A percentile compares a stretch with the other conserved stretches of the same genome.
Conservation (phyloP, 2,888 invertebrate genomes). For the Eilema depressum region DNA sequence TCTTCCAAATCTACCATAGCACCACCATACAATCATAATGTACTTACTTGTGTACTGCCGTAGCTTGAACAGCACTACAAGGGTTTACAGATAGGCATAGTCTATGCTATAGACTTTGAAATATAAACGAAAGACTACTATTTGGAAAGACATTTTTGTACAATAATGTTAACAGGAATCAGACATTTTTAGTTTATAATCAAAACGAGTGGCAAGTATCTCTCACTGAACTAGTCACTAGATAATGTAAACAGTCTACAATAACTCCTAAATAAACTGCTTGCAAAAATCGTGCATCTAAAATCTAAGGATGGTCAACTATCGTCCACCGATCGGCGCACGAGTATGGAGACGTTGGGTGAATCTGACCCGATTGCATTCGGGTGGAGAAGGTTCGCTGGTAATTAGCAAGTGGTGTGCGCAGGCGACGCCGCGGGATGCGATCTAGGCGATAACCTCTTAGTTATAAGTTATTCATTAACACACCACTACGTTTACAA, state of each 20-base stretch:
- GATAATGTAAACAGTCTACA: constrained; percentile 9
- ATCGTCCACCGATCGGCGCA: constrained; percentile 51
- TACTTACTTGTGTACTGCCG: no score
- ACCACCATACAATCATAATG: no score
- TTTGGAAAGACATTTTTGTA: background rate
- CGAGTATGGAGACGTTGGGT: constrained; percentile 48
- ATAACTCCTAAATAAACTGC: constrained; percentile 33
- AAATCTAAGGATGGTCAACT: constrained; percentile 50
- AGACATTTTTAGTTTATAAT: background rate
- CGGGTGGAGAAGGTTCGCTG: constrained; percentile 41
- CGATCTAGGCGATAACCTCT: constrained; percentile 41
- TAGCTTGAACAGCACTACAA: no score
- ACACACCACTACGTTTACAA: background rate
- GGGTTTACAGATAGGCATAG: no score
- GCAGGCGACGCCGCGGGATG: constrained; percentile 58
- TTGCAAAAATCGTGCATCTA: constrained; percentile 60
- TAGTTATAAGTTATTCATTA: constrained; percentile 40
- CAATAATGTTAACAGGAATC: no score
- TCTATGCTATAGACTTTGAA: background rate
- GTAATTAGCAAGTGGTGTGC: constrained; percentile 62
- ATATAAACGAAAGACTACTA: background rate
- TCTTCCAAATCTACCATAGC: no score
- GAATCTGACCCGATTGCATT: constrained; percentile 28
- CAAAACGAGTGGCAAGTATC: background rate
- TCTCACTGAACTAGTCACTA: background rate